A percentile compares a stretch with the other conserved stretches of the same genome.
Conservation (phyloP, 2,113 vertebrate species). For the Notechis scutatus region DNA sequence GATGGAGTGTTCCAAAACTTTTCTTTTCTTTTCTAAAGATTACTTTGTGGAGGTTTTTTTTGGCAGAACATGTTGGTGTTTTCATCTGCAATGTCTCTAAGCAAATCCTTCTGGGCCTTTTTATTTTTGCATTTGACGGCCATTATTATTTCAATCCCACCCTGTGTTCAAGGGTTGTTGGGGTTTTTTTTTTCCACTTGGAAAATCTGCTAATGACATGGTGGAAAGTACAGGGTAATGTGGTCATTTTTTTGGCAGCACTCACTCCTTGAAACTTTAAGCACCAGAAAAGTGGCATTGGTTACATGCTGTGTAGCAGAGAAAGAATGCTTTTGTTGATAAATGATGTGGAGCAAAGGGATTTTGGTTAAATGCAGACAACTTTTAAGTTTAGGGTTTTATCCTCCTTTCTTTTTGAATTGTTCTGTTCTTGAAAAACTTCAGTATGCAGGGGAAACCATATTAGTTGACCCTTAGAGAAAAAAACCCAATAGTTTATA, state of each 20-base stretch:
- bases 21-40: background rate
- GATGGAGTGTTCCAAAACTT: background rate
- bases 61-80: background rate
- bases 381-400: background rate
- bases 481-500: background rate
- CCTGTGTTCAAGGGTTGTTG: background rate
- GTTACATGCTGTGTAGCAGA: background rate
- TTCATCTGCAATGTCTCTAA: background rate
- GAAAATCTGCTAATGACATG: constrained; percentile 9
- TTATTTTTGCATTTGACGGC: background rate
- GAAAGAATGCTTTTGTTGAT: background rate
- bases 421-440: constrained; percentile 9
- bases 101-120: background rate
- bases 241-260: background rate
- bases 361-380: constrained; percentile 9
- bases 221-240: background rate
- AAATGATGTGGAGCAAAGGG: background rate
- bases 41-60: background rate
- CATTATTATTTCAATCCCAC: background rate
- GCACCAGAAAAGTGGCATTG: constrained; percentile 3
- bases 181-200: accelerated
- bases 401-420: constrained; percentile 10
- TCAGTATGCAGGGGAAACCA: background rate
- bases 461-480: background rate
- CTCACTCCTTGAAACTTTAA: background rate